These are phyloP conservation scores for Lytechinus variegatus DNA, from an alignment of 35 echinoderm and acorn worm genomes.

Conservation along the genomic window DNA sequence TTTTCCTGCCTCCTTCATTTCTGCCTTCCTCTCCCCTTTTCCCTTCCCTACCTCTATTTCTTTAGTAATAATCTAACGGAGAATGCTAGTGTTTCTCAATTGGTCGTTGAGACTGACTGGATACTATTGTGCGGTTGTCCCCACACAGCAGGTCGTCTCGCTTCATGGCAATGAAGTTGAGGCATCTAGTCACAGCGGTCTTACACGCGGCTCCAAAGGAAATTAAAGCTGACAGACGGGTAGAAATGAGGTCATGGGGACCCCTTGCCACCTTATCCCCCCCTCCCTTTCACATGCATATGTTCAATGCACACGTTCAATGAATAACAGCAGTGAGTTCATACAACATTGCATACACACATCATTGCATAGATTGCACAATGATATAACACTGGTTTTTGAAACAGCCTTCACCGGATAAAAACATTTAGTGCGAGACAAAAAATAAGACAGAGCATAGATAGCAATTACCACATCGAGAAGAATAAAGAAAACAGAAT, in stretches of 20 bases:
- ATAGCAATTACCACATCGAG: no score
- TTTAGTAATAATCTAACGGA: background rate
- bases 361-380: background rate
- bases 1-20: background rate
- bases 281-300: background rate
- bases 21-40: background rate
- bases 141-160: background rate
- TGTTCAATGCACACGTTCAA: background rate
- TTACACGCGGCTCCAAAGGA: background rate
- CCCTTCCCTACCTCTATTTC: background rate
- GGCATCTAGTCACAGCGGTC: conserved; percentile 24
- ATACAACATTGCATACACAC: background rate
- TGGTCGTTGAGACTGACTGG: conserved; percentile 19
- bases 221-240: conserved; percentile 38
- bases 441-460: no score
- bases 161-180: background rate
- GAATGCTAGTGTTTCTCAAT: background rate
- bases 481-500: no score
- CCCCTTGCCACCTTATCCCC: background rate
- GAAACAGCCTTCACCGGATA: no score
- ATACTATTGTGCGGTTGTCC: background rate
- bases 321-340: background rate
- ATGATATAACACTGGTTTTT: no score
- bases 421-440: no score
- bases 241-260: background rate